Conservation (phyloP, 2,888 invertebrate genomes). For the Aethes cnicana region DNA sequence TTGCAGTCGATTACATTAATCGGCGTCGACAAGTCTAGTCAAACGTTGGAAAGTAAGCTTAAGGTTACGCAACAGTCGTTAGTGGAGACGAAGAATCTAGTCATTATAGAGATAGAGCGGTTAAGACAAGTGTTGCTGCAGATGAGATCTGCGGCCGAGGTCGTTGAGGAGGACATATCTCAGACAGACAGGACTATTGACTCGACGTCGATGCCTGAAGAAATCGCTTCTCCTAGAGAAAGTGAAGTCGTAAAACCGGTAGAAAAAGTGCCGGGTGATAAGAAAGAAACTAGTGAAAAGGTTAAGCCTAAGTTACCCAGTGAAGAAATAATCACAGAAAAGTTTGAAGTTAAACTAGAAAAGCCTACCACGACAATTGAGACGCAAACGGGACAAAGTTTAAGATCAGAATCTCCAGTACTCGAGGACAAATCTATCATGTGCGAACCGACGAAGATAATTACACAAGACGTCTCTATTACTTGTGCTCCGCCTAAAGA, state of each 20-base stretch:
- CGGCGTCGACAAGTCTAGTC: conserved; percentile 76
- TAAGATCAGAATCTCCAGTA: conserved; percentile 69
- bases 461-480: conserved; percentile 75
- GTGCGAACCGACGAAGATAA: conserved; percentile 60
- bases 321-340: conserved; percentile 27
- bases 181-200: conserved; percentile 85
- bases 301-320: no score
- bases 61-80: conserved; percentile 80
- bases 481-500: conserved; percentile 80
- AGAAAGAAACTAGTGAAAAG: conserved; percentile 25
- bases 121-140: conserved; percentile 74
- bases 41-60: conserved; percentile 80
- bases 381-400: conserved; percentile 86
- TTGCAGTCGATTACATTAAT: conserved; percentile 71
- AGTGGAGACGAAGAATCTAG: conserved; percentile 83
- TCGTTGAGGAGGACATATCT: conserved; percentile 73
- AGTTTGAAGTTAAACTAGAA: conserved; percentile 40
- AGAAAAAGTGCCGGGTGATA: conserved; percentile 33
- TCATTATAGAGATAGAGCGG: conserved; percentile 82
- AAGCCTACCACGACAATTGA: conserved; percentile 70
- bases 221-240: conserved; percentile 77
- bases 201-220: conserved; percentile 88
- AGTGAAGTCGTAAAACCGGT: conserved; percentile 43
- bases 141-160: conserved; percentile 59
- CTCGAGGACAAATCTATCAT: conserved; percentile 69